These are phyloP conservation scores for Diarsia brunnea DNA, from an alignment of 2,888 invertebrate genomes.

Conservation along the genomic window DNA sequence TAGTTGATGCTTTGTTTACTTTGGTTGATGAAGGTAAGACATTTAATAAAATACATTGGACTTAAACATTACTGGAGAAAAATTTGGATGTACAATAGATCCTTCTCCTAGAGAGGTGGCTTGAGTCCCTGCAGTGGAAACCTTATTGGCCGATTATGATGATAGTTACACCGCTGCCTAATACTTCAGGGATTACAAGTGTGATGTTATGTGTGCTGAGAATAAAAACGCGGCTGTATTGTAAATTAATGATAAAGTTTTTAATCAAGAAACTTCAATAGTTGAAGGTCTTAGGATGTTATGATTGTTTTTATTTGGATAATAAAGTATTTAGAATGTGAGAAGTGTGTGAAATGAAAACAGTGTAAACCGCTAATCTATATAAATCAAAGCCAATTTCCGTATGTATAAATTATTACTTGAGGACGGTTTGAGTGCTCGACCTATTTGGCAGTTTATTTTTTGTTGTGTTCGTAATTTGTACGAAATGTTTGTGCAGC, in stretches of 20 bases:
- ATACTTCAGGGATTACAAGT: neutral
- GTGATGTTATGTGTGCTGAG: neutral
- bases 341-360: no score
- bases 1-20: neutral
- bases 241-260: neutral
- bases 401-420: neutral
- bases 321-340: no score
- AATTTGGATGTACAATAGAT: neutral
- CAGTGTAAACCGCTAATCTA: neutral
- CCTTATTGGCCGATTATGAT: no score
- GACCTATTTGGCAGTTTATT: neutral
- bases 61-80: neutral
- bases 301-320: neutral
- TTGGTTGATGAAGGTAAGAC: neutral
- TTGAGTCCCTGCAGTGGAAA: no score
- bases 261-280: neutral
- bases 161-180: neutral
- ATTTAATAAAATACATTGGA: neutral
- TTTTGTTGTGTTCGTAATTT: neutral
- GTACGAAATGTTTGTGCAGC: neutral
- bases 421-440: neutral
- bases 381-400: neutral
- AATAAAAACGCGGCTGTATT: neutral
- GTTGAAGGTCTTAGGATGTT: neutral
- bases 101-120: no score